Evolutionary conservation across 2,797 vertebrate genomes (phyloP), one percentile per base, ranked within the genome.

Genomic region (Sebastes baramenuke): DNA sequence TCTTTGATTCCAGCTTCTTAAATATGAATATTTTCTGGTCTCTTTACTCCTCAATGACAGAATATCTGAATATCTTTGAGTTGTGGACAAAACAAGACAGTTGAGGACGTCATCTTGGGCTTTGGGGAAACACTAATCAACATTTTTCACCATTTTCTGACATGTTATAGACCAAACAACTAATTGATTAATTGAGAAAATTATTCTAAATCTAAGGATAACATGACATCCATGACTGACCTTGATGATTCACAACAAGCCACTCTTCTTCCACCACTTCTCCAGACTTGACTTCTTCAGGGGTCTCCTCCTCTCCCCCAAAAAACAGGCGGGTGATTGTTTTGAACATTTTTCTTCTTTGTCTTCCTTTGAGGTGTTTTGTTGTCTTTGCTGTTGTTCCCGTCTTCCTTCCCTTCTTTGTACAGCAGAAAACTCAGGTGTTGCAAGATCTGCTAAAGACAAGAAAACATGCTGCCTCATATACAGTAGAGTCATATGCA

Each of bases 161-260:
- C 0, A 42, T 42, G 0, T 42, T 42, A 42, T 42, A 42, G 42
- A 46, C 42, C 16, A 46, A 18, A 46, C 42, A 46, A 46, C 42
- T 18, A 46, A 46, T 46, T 0, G 7, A 46, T 46, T 46, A 18
- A 18, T 18, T 18, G 42, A 46, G 42, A 46, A 46, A 18, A 46
- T 46, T 62, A 7, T 34, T 52, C 0, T 9, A 9, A 58, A 46
- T 46, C 2, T 8, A 18, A 20, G 11, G 4, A 25, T 24, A 56
- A 30, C 20, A 29, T 27, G 42, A 46, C 42, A 46, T 13, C 13
- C 32, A 30, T 83, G 77, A 82, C 97, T 94, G 79, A 98, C 98
- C 98, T 92, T 95, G 95, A 84, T 98, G 95, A 84, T 93, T 96
- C 84, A 99, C 96, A 71, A 99, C 96, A 18, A 97, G 96, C 98